Percentiles rank a stretch among this genome's conserved stretches.
phyloP scores from a whole-genome alignment of 2,113 vertebrate species.

The Alouatta palliata region DNA sequence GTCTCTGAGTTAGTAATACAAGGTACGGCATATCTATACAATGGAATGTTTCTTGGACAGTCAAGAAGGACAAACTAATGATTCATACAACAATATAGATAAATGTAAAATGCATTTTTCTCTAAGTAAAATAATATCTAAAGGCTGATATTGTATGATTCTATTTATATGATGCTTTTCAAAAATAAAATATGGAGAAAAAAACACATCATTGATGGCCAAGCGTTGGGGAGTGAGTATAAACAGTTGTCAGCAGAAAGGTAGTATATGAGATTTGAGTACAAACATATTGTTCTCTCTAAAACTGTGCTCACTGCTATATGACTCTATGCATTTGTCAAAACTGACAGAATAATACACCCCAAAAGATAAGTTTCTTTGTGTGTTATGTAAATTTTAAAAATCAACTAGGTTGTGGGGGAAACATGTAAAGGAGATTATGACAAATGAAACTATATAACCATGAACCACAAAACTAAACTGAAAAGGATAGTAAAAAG shows the following conservation, averaged over 20 bases:
- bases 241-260: neutral
- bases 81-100: neutral
- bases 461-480: neutral
- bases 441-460: neutral
- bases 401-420: neutral
- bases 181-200: neutral
- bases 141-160: neutral
- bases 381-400: neutral
- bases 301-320: neutral
- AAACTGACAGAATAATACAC: neutral
- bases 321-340: neutral
- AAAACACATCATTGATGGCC: neutral
- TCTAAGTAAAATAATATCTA: neutral
- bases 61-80: neutral
- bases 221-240: neutral
- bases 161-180: neutral
- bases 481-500: neutral
- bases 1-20: neutral
- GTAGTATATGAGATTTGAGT: fast-evolving
- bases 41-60: neutral
- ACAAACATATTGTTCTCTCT: neutral
- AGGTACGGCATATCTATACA: too few species aligned
- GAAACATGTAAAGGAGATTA: neutral
- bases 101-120: neutral
- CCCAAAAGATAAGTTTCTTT: neutral